Base-by-base conservation (phyloP, 2,888 invertebrate species). In the Cataglyphis cursor region DNA sequence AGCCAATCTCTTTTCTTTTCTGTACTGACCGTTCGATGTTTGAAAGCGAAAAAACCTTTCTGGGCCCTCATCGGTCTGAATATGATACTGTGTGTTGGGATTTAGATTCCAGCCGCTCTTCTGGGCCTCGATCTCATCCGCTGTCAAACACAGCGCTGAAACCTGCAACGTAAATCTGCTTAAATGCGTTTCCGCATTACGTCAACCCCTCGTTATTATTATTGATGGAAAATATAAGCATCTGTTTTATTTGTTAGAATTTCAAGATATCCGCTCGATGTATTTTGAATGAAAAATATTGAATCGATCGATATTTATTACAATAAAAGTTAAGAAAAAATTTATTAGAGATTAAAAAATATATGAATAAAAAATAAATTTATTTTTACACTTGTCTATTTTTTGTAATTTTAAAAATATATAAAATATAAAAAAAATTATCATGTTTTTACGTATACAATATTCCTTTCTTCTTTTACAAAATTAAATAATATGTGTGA, bases 21-120 rank as follows among this genome's bases (percentile, higher is more conserved):
- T 96, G 94, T 97, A 98, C 95, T 98, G 98, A 0, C 98, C 98
- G 93, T 97, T 98, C 92, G 97, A 96, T 0, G 98, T 98, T 95
- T 98, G 98, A 95, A 97, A 98, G 88, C 97, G 96, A 95, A 98
- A 98, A 95, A 97, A 98, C 75, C 98, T 96, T 94, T 98, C 98
- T 28, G 98, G 97, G n/a, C 98, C 98, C 94, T 98, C 98, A 93
- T 98, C 98, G 15, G 98, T 98, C 95, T 98, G 98, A 91, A 98
- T 98, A 95, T 98, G 98, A 95, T 98, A 98, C 95, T 98, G 98
- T 83, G 97, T 97, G 70, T 96, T 96, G 18, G 96, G 96, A 84
- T 92, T 91, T 78, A 96, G 96, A 92, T 97, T 97, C 95, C 97
- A 97, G 61, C 96, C 96, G 90, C 95, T 94, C 86, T 90, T 92